Base-by-base conservation (phyloP, 2,888 invertebrate species). In the Aleiodes alternator region DNA sequence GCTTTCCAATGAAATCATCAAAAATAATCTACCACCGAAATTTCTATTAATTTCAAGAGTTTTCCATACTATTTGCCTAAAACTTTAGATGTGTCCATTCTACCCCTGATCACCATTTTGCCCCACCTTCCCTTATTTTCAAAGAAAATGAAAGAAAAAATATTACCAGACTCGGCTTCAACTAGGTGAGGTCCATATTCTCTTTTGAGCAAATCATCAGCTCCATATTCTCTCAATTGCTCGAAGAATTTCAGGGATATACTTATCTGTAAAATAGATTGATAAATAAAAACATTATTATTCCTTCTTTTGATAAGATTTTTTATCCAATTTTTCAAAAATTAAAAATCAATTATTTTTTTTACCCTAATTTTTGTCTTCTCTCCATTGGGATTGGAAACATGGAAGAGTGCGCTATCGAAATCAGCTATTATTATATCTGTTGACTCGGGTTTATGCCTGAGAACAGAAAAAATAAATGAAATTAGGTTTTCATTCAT, bases 231-330 rank as follows among this genome's bases (percentile, higher is more conserved):
- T 91, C 98, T 97, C 87, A 99, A 93, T 91, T 99, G 98, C 91
- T 97, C 96, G 90, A 97, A 99, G 93, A 99, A 99, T 91, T 99
- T 99, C 87, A 99, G 92, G 85, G 97, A 95, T 92, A 99, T 99
- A 93, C 98, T 99, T 90, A 97, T 95, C 98, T 98, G 90, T 69
- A 82, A 84, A 76, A 57, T 72, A 79, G 34, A n/a, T n/a, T n/a
- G n/a, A n/a, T n/a, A n/a, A n/a, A n/a, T 61, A 69, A 23, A 69
- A 14, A n/a, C 34, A 14, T 66, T 7, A 38, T 38, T 5, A 38
- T 38, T 38, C 3, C 38, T 5, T 38, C 3, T 38, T 38, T 38
- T 8, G 23, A 23, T 23, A 2, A 38, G 12, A 66, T 31, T 29
- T 29, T 43, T 29, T 66, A 51, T 11, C 1, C 5, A 64, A 43